Percentiles rank a stretch among this genome's conserved stretches.
Conservation (phyloP, 2,888 invertebrate genomes). For the Thymelicus sylvestris region DNA sequence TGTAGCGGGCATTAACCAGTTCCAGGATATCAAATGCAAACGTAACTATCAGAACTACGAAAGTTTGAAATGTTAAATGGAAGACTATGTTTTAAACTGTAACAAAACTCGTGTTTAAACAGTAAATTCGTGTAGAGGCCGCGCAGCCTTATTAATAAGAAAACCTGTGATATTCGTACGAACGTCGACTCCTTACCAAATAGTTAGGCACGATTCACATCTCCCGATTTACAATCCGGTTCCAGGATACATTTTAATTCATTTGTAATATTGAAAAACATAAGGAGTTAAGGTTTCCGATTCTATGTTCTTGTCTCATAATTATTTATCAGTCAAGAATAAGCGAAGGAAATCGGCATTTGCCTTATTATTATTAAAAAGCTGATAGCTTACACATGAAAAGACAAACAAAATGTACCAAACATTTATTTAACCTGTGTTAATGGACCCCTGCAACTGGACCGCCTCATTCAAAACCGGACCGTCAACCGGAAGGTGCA, state of each 20-base stretch:
- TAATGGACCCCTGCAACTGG: too few relatives aligned
- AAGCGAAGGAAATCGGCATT: too few relatives aligned
- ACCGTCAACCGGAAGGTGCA: background rate
- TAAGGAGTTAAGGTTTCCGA: too few relatives aligned
- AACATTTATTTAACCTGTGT: too few relatives aligned
- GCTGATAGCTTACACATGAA: too few relatives aligned
- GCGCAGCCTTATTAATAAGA: background rate
- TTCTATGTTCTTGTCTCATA: too few relatives aligned
- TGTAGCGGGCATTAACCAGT: slow-evolving; percentile 35
- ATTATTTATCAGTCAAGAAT: too few relatives aligned
- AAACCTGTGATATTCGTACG: slow-evolving; percentile 22
- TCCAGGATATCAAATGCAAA: slow-evolving; percentile 58
- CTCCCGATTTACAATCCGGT: background rate
- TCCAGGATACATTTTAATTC: background rate
- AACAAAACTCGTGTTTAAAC: slow-evolving; percentile 7
- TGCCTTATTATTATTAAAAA: too few relatives aligned
- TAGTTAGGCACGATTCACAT: background rate
- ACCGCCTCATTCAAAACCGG: background rate
- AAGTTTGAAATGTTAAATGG: slow-evolving; percentile 67
- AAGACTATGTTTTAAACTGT: slow-evolving; percentile 66
- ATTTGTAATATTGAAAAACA: too few relatives aligned
- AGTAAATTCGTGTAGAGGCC: slow-evolving; percentile 3
- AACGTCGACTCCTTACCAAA: background rate
- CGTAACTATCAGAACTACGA: slow-evolving; percentile 51
- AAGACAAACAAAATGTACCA: too few relatives aligned